phyloP scores from a whole-genome alignment of 2,888 invertebrate species.

The Scaptomyza parva region DNA sequence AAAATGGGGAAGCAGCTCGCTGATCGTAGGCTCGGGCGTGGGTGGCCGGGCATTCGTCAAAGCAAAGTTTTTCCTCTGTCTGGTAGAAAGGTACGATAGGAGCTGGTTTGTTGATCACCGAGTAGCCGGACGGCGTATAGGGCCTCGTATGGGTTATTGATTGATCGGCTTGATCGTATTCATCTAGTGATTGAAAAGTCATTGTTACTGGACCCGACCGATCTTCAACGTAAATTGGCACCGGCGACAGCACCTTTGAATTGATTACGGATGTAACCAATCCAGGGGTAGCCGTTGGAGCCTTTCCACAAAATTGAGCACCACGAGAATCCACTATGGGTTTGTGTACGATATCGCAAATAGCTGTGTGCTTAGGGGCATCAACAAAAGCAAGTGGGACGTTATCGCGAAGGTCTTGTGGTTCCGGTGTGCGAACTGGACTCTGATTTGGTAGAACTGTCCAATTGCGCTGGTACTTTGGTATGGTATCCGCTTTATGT shows the following conservation, averaged over 20 bases:
- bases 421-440: slow-evolving; percentile 87
- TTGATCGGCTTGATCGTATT: slow-evolving; percentile 85
- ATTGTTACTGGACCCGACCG: slow-evolving; percentile 87
- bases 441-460: slow-evolving; percentile 87
- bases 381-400: slow-evolving; percentile 85
- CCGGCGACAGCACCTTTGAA: slow-evolving; percentile 60
- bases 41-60: slow-evolving; percentile 88
- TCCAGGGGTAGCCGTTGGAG: slow-evolving; percentile 58
- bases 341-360: slow-evolving; percentile 66
- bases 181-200: slow-evolving; percentile 89
- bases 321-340: slow-evolving; percentile 65
- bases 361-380: slow-evolving; percentile 65
- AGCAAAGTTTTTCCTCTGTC: slow-evolving; percentile 88
- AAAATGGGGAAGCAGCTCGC: slow-evolving; percentile 88
- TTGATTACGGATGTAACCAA: slow-evolving; percentile 35
- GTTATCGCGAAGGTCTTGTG: slow-evolving; percentile 85
- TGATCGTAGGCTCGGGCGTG: slow-evolving; percentile 88
- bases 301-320: neutral
- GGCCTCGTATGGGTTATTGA: slow-evolving; percentile 85
- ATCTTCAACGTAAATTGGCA: slow-evolving; percentile 84
- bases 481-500: slow-evolving; percentile 88
- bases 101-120: slow-evolving; percentile 89
- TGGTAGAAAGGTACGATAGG: slow-evolving; percentile 92
- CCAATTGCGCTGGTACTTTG: slow-evolving; percentile 88
- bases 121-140: slow-evolving; percentile 86